Percentiles rank a stretch among this genome's conserved stretches.
Evolutionary conservation across 2,888 invertebrate species (phyloP).

Genomic region (Physocephala rufipes): DNA sequence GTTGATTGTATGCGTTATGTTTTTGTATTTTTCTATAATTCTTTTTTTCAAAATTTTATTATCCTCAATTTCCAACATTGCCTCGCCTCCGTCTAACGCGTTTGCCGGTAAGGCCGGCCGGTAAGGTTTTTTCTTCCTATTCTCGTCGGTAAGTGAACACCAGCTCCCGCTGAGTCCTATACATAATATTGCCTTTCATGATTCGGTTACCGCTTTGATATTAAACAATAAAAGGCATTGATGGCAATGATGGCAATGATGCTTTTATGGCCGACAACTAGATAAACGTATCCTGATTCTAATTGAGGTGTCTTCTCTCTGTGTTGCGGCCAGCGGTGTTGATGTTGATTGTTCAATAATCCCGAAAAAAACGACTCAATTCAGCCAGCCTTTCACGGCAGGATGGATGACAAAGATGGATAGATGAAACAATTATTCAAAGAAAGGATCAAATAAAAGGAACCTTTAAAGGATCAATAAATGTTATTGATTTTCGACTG

Average conservation of each 20-base stretch:
- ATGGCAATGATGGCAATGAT: constrained; percentile 37
- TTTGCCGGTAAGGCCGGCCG: constrained; percentile 26
- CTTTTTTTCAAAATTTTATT: constrained; percentile 13
- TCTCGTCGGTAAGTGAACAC: constrained; percentile 43
- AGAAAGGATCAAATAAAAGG: constrained; percentile 23
- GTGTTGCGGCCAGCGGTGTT: constrained; percentile 33
- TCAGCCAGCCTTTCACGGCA: constrained; percentile 3
- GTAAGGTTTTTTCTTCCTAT: too few species aligned
- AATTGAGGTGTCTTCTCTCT: constrained; percentile 38
- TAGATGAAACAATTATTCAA: constrained; percentile 32
- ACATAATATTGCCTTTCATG: constrained; percentile 51
- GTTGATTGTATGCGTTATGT: constrained; percentile 23
- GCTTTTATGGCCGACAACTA: constrained; percentile 36
- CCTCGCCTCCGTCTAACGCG: constrained; percentile 9
- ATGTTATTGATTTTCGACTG: not conserved
- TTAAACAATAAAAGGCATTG: not conserved
- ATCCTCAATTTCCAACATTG: constrained; percentile 15
- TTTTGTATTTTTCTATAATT: too few species aligned
- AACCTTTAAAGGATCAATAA: not conserved
- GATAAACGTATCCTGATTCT: constrained; percentile 27
- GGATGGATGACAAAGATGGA: constrained; percentile 26
- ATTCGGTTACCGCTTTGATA: constrained; percentile 13
- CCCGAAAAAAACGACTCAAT: not conserved
- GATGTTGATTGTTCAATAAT: constrained; percentile 18
- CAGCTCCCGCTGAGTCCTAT: constrained; percentile 54